Conservation (phyloP, 2,797 vertebrate species). For the Malurus splendens region DNA sequence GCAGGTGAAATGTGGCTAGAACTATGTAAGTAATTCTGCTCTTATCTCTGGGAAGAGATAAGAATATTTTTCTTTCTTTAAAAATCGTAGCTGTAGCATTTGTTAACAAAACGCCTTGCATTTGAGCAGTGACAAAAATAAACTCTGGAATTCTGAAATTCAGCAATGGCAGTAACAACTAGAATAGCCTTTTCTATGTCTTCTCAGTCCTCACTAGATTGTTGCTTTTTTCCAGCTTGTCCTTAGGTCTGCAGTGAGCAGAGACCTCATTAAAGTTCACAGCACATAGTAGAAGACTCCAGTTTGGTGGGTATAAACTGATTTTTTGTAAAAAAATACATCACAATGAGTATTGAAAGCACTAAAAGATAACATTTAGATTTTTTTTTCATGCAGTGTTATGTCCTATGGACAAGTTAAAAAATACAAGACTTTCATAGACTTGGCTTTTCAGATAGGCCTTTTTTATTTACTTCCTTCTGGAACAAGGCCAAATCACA, state of each 20-base stretch:
- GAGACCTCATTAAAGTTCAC: not conserved
- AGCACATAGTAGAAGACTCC: not conserved
- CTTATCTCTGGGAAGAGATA: not conserved
- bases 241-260: not conserved
- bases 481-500: not conserved
- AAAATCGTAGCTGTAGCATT: not conserved
- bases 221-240: not conserved
- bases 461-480: not conserved
- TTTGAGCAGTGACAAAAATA: not conserved
- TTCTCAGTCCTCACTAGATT: not conserved
- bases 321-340: not conserved
- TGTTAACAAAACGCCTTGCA: not conserved
- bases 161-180: not conserved
- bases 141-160: not conserved
- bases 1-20: not conserved
- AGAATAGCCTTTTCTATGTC: not conserved
- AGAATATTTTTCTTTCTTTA: not conserved
- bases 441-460: not conserved
- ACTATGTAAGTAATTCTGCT: not conserved
- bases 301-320: not conserved
- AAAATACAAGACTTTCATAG: not conserved
- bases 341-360: not conserved
- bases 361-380: not conserved
- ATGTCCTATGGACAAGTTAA: not conserved
- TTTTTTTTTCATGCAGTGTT: not conserved